Conservation (phyloP, 2,113 vertebrate species). For the Gorsachius goisagi region DNA sequence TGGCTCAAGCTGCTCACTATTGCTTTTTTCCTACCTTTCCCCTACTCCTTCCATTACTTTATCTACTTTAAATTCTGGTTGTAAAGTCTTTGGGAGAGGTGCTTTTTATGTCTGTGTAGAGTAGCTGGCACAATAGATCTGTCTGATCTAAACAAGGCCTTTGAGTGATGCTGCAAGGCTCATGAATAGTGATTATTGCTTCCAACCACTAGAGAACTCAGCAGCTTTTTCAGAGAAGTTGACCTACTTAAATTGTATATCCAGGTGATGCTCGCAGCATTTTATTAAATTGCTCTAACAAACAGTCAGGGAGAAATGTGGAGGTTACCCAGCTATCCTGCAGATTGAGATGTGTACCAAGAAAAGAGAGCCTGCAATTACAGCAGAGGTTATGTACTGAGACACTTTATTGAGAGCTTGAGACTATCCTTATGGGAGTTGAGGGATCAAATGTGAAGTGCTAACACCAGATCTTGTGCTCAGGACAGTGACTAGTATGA, state of each 20-base stretch:
- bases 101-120: neutral
- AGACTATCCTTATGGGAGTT: neutral
- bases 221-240: slow-evolving; percentile 6
- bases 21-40: neutral
- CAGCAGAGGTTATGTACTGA: neutral
- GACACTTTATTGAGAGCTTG: neutral
- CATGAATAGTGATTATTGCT: slow-evolving; percentile 56
- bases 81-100: neutral
- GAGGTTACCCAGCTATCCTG: neutral
- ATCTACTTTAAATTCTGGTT: neutral
- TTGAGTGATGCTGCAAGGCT: slow-evolving; percentile 23
- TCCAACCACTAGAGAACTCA: neutral
- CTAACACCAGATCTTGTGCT: neutral
- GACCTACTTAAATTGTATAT: slow-evolving; percentile 48
- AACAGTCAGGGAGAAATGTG: neutral
- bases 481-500: neutral
- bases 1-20: neutral
- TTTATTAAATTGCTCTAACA: slow-evolving; percentile 7
- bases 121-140: neutral
- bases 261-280: neutral
- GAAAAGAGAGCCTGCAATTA: neutral
- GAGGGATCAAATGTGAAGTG: neutral
- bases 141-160: slow-evolving; percentile 49
- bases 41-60: neutral
- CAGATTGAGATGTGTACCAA: neutral